Conservation (phyloP, 1,140 invertebrate species). For the Drosophila grimshawi region DNA sequence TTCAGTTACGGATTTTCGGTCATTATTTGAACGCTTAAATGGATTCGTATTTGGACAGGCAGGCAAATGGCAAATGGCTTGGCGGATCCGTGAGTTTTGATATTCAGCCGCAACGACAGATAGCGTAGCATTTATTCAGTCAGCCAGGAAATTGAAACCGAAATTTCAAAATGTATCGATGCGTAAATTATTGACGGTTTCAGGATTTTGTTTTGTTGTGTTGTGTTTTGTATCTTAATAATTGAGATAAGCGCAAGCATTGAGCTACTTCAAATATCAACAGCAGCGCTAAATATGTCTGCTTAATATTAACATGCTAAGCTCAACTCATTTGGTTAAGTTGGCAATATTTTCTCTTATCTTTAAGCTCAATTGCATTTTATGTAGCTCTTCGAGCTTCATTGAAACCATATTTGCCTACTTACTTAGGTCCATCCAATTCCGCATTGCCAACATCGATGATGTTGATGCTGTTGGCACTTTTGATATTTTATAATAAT, state of each 20-base stretch:
- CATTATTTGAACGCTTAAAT: slow-evolving; percentile 58
- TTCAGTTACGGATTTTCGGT: slow-evolving; percentile 71
- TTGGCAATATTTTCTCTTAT: background rate
- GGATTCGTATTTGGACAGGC: slow-evolving; percentile 53
- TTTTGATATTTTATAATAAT: slow-evolving; percentile 24
- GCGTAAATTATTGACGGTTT: slow-evolving; percentile 11
- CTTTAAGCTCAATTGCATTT: slow-evolving; percentile 12
- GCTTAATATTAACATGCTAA: background rate
- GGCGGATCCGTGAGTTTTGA: slow-evolving; percentile 39
- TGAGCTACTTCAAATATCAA: background rate
- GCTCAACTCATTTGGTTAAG: background rate
- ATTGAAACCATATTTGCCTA: slow-evolving; percentile 16
- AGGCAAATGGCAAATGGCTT: slow-evolving; percentile 6
- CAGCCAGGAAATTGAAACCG: slow-evolving; percentile 72
- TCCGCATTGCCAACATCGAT: slow-evolving; percentile 10
- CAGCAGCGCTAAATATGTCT: background rate
- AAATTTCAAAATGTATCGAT: slow-evolving; percentile 37
- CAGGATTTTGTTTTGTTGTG: slow-evolving; percentile 2
- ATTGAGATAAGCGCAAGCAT: slow-evolving; percentile 9
- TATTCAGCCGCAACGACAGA: slow-evolving; percentile 28
- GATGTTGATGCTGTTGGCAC: slow-evolving; percentile 9
- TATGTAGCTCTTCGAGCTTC: background rate
- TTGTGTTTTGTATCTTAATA: slow-evolving; percentile 12
- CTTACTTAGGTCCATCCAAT: background rate
- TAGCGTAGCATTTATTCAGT: slow-evolving; percentile 50